Conservation (phyloP, 2,113 vertebrate species). For the Eretmochelys imbricata region DNA sequence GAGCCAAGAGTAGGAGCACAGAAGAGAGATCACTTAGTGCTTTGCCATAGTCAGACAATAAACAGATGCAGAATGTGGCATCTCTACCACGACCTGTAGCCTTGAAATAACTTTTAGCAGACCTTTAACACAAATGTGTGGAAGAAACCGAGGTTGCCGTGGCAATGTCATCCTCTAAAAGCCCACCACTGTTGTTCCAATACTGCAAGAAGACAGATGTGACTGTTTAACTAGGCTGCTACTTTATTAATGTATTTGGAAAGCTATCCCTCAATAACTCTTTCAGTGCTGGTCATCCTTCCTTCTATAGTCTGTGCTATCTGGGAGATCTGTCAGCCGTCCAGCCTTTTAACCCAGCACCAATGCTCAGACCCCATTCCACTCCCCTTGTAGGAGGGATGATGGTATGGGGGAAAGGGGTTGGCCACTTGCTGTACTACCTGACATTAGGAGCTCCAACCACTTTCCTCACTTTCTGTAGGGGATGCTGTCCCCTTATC, state of each 20-base stretch:
- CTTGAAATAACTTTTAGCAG: fast-evolving
- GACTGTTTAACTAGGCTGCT: fast-evolving
- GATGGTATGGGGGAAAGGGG: fast-evolving
- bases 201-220: neutral
- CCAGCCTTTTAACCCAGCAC: neutral
- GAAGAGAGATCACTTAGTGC: fast-evolving
- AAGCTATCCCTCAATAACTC: fast-evolving
- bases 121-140: fast-evolving
- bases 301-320: fast-evolving
- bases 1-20: fast-evolving
- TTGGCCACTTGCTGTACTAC: fast-evolving
- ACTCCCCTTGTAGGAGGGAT: neutral
- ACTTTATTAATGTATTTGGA: neutral
- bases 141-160: fast-evolving
- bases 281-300: fast-evolving
- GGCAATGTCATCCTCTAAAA: neutral
- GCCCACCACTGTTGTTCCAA: fast-evolving
- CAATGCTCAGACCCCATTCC: neutral
- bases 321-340: too few species aligned
- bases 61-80: fast-evolving
- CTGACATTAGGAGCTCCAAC: neutral
- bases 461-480: neutral
- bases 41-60: fast-evolving
- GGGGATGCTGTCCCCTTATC: neutral
- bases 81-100: fast-evolving